A percentile compares a stretch with the other conserved stretches of the same genome.
Conservation (phyloP, 2,888 invertebrate genomes). For the Drosophila stalkeri region DNA sequence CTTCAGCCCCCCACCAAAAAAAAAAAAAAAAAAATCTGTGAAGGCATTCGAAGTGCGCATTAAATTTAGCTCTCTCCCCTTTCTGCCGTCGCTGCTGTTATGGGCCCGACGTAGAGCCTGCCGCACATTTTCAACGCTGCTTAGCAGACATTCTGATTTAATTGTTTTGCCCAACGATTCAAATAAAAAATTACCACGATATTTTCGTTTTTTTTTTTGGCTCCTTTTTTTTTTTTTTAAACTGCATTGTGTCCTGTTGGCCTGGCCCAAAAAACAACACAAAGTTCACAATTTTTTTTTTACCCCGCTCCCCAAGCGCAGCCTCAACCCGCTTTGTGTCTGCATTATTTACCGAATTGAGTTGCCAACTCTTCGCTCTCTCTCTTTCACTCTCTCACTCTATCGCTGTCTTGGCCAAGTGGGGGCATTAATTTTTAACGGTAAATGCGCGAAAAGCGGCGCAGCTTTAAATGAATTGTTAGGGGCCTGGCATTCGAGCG, state of each 20-base stretch:
- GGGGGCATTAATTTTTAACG: conserved; percentile 82
- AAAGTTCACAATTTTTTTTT: conserved; percentile 19
- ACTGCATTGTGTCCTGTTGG: conserved; percentile 40
- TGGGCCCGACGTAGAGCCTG: conserved; percentile 33
- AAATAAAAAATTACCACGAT: conserved; percentile 54
- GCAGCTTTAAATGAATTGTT: conserved; percentile 73
- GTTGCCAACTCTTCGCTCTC: conserved; percentile 60
- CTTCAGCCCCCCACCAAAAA: not conserved
- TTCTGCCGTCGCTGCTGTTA: not conserved
- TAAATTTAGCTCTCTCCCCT: conserved; percentile 36
- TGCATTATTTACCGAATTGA: conserved; percentile 76
- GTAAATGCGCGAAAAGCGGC: conserved; percentile 77
- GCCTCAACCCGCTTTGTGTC: conserved; percentile 27
- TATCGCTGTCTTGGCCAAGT: conserved; percentile 48
- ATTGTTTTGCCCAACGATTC: conserved; percentile 73
- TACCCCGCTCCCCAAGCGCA: conserved; percentile 18
- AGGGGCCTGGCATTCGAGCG: conserved; percentile 33
- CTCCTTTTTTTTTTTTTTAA: conserved; percentile 7
- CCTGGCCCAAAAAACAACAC: conserved; percentile 4
- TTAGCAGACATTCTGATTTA: conserved; percentile 77
- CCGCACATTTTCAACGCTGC: conserved; percentile 64
- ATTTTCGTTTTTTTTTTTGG: conserved; percentile 24
- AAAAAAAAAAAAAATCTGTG: conserved; percentile 35
- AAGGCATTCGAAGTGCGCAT: conserved; percentile 48
- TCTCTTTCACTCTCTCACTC: not conserved